A percentile compares a stretch with the other conserved stretches of the same genome.
Conservation (phyloP, 2,113 vertebrate species). For the Ailurus styani region DNA sequence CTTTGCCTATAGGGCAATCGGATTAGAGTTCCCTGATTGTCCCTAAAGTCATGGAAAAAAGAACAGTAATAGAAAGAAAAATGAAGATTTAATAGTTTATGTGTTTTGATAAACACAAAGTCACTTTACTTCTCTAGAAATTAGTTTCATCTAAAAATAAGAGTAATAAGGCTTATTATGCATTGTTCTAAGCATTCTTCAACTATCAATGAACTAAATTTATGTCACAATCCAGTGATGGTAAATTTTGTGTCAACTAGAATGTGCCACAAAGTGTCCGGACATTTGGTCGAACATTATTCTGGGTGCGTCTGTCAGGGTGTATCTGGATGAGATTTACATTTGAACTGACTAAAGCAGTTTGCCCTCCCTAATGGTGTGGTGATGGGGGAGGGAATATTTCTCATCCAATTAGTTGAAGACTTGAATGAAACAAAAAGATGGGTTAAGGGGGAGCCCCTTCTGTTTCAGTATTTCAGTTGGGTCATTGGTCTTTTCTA, state of each 20-base stretch:
- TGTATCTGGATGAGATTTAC: neutral
- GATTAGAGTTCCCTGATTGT: neutral
- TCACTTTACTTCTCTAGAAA: neutral
- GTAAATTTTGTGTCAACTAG: neutral
- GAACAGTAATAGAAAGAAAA: neutral
- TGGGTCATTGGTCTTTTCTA: neutral
- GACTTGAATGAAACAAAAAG: neutral
- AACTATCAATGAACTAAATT: neutral
- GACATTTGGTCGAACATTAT: neutral
- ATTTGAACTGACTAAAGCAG: neutral
- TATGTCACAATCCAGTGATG: neutral
- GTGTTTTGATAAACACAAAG: neutral
- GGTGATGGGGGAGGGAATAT: neutral
- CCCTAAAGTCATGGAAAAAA: neutral
- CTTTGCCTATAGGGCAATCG: neutral
- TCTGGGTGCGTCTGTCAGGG: neutral
- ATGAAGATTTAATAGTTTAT: neutral
- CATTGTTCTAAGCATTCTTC: neutral
- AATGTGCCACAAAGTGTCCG: neutral
- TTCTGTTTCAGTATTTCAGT: neutral
- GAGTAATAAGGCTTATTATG: neutral
- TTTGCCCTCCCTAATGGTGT: neutral
- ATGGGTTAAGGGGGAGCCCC: neutral
- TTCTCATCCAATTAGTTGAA: neutral
- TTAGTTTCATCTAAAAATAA: neutral